Base-by-base conservation (phyloP, 2,888 invertebrate species). In the Ophion costatus region DNA sequence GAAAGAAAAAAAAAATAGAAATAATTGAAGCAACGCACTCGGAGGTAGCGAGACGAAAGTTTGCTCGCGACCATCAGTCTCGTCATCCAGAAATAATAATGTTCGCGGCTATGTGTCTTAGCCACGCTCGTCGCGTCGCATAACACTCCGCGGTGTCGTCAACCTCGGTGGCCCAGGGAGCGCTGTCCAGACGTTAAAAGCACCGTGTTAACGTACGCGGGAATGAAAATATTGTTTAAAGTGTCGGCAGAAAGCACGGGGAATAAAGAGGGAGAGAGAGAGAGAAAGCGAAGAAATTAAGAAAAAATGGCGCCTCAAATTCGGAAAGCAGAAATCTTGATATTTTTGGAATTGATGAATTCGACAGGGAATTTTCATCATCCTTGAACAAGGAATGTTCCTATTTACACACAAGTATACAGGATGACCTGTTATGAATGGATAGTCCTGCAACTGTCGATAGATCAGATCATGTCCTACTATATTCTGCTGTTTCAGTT, bases 71-170 rank as follows among this genome's bases (percentile, higher is more conserved):
- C 64, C 75, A 45, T 63, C 75, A 45, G 45, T 63, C 75, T 80
- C 83, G 71, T 76, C 83, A 66, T 80, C 83, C 83, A 83, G 80
- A 83, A 83, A 83, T 83, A 83, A 83, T 83, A 83, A 83, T 66
- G 75, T 74, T 57, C 70, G 70, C 69, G 64, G 42, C 70, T 24
- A 29, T n/a, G 56, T 42, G 17, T 20, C 45, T 45, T n/a, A 14
- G 82, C 57, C 14, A 64, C 56, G 42, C 69, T 70, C 33, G 70
- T 38, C 14, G 14, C 76, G 56, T 75, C 59, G 59, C 59, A 22
- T 59, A 24, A 56, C 64, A 24, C 76, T 14, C 45, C 14, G 45
- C 59, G 42, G 76, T 76, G 76, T 83, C 83, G 75, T 83, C 83
- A 80, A 83, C 76, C 83, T 80, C 83, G 57, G 70, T 66, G 59